These are phyloP conservation scores for Sinosuthora webbiana DNA, from an alignment of 2,113 vertebrate species.

Conservation along the genomic window DNA sequence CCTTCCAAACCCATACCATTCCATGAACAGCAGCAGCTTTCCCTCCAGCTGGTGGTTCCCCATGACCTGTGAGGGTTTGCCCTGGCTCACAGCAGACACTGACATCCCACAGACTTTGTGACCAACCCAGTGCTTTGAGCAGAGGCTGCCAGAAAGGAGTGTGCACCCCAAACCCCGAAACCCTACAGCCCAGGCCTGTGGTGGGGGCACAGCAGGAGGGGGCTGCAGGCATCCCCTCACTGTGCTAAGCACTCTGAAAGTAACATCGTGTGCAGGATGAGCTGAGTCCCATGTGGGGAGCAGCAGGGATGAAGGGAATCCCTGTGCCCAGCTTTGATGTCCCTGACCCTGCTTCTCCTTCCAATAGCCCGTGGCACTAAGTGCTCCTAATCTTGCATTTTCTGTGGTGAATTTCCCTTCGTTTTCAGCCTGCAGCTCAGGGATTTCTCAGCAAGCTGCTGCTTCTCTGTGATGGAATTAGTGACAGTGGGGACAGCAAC, in stretches of 20 bases:
- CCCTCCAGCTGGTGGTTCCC: background rate
- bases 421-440: background rate
- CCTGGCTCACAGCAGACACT: background rate
- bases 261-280: accelerated
- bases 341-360: background rate
- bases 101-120: background rate
- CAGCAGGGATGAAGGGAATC: background rate
- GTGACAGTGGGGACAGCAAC: background rate
- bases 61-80: background rate
- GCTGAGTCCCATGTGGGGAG: background rate
- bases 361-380: background rate
- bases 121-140: background rate
- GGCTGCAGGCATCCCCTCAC: background rate
- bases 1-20: background rate
- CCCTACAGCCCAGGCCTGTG: background rate
- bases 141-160: background rate
- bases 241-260: background rate
- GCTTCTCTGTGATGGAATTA: background rate
- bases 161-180: background rate
- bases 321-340: background rate
- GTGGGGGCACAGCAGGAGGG: background rate
- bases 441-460: background rate
- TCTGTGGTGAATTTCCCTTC: background rate
- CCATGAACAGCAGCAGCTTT: background rate
- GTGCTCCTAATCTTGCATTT: background rate